These are phyloP conservation scores for Oceanites oceanicus DNA, from an alignment of 2,113 vertebrate species.

Conservation along the genomic window DNA sequence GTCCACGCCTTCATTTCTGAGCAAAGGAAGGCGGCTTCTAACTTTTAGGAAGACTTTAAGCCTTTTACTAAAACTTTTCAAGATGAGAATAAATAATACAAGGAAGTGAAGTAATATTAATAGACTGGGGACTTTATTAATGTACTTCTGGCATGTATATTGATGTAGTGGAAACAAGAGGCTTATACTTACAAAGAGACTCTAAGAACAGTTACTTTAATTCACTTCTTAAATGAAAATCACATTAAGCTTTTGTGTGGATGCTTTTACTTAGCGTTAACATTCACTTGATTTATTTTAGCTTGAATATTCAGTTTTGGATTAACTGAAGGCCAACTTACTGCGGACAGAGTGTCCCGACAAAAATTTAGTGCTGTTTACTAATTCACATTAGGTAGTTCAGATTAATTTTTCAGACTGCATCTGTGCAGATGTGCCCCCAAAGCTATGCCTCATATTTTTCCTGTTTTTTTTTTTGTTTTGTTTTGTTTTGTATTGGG, in stretches of 20 bases:
- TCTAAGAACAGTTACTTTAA: neutral
- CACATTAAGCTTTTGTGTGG: neutral
- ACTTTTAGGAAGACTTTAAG: neutral
- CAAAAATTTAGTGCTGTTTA: neutral
- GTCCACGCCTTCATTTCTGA: neutral
- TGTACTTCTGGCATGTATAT: neutral
- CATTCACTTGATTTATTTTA: neutral
- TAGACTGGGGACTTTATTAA: neutral
- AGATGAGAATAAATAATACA: neutral
- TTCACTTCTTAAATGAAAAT: constrained; percentile 13
- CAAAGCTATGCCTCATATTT: neutral
- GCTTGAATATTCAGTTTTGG: neutral
- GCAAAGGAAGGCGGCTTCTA: neutral
- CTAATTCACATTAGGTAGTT: neutral
- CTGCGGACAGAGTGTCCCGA: neutral
- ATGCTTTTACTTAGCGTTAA: neutral
- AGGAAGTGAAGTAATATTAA: neutral
- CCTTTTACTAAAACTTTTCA: neutral
- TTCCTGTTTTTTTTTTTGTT: neutral
- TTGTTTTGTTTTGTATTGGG: neutral
- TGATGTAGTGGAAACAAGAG: neutral
- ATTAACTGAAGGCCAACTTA: neutral
- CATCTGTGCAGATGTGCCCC: neutral
- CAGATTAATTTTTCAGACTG: neutral
- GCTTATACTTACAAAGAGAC: neutral